These are phyloP conservation scores for Amphimedon queenslandica DNA, from an alignment of 37 sponge, comb jelly and placozoan species.

Conservation along the genomic window DNA sequence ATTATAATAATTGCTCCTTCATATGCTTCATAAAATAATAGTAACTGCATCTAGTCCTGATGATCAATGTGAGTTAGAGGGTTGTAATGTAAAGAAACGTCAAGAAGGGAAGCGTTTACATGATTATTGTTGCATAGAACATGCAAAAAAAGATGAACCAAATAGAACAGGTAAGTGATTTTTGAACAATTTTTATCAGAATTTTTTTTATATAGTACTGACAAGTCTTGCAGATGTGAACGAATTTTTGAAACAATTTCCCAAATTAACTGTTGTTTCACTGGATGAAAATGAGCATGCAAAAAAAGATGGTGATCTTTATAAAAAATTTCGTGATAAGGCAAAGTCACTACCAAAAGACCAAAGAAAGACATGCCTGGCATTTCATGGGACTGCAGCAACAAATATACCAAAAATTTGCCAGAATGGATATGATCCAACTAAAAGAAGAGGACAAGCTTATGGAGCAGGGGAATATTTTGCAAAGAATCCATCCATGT, in stretches of 20 bases:
- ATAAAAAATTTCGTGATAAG: conserved; percentile 42
- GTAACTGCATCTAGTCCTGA: conserved; percentile 20
- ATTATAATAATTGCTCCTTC: not conserved
- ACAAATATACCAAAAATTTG: conserved; percentile 69
- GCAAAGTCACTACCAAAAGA: conserved; percentile 23
- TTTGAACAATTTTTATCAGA: not conserved
- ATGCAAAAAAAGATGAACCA: conserved; percentile 53
- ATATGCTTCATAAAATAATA: not conserved
- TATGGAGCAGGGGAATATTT: conserved; percentile 84
- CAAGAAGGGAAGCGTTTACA: conserved; percentile 33
- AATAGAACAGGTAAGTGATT: conserved; percentile 40
- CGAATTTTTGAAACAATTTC: conserved; percentile 48
- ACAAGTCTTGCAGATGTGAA: conserved; percentile 44
- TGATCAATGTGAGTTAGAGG: conserved; percentile 64
- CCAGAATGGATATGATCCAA: conserved; percentile 64
- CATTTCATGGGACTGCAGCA: conserved; percentile 76
- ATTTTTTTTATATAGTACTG: conserved; percentile 17
- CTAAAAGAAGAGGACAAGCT: conserved; percentile 48
- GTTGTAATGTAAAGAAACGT: conserved; percentile 39
- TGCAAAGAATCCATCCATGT: conserved; percentile 46
- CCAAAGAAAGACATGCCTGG: conserved; percentile 64
- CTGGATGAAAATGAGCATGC: conserved; percentile 69
- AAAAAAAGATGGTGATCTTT: conserved; percentile 62
- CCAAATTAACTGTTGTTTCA: conserved; percentile 32
- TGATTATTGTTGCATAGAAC: conserved; percentile 63